Evolutionary conservation across 1,140 invertebrate genomes (phyloP).

Genomic region (Orchestia grillus): DNA sequence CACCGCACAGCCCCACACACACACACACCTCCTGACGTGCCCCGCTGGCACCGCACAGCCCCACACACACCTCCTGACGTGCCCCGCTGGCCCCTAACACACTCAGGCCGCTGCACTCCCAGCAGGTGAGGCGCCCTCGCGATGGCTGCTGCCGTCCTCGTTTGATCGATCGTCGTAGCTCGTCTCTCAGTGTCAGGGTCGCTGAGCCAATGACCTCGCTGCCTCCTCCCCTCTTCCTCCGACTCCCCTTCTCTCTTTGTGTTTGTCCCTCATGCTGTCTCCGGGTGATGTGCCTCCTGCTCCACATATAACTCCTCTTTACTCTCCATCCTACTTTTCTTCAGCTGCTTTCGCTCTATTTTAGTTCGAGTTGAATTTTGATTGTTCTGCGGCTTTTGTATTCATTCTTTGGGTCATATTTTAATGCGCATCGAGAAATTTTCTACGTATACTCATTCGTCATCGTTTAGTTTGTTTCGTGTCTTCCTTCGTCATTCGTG

Average conservation of each 20-base stretch:
- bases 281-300: not conserved
- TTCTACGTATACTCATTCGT: not conserved
- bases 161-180: not conserved
- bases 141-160: not conserved
- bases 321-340: not conserved
- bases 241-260: not conserved
- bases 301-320: not conserved
- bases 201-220: not conserved
- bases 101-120: not conserved
- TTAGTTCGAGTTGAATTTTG: not conserved
- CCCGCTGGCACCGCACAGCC: too few relatives aligned
- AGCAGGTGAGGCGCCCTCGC: not conserved
- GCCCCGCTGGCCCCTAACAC: too few relatives aligned
- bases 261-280: not conserved
- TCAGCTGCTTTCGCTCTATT: not conserved
- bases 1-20: not conserved
- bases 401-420: not conserved
- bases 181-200: conserved; percentile 4
- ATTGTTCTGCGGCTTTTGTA: not conserved
- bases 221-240: not conserved
- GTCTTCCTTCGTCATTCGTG: not conserved
- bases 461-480: not conserved
- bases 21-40: not conserved
- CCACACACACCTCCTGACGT: not conserved
- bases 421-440: not conserved